Evolutionary conservation across 2,797 vertebrate species (phyloP).

Genomic region (Tinamus major): DNA sequence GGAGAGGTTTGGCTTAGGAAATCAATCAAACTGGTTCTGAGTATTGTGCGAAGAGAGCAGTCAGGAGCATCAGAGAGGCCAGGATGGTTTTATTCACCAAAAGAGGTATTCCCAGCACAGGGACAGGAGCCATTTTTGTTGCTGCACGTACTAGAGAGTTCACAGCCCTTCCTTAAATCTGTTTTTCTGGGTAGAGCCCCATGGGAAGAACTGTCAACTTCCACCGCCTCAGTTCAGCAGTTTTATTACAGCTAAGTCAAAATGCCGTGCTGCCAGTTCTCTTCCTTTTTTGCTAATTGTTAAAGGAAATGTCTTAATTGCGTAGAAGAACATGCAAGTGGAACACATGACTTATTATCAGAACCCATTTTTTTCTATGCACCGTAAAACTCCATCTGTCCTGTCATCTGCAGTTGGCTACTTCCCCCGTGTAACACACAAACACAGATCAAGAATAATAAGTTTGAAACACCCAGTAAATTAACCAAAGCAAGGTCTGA

Average conservation of each 20-base stretch:
- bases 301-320: conserved; percentile 61
- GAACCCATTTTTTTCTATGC: conserved; percentile 39
- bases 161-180: neutral
- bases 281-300: conserved; percentile 28
- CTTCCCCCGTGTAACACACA: conserved; percentile 34
- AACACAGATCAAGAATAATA: conserved; percentile 35
- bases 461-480: conserved; percentile 47
- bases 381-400: conserved; percentile 65
- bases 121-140: conserved; percentile 7
- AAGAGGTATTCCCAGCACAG: neutral
- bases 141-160: neutral
- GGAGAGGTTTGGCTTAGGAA: neutral
- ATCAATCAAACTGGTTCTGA: neutral
- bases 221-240: neutral
- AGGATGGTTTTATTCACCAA: neutral
- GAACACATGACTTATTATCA: conserved; percentile 41
- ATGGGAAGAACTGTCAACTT: conserved; percentile 14
- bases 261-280: neutral
- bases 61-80: neutral
- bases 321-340: conserved; percentile 36
- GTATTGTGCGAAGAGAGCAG: neutral
- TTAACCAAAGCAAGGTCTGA: conserved; percentile 39
- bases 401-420: conserved; percentile 54
- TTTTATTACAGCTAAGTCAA: conserved; percentile 24
- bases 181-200: conserved; percentile 47